These are phyloP conservation scores for Pollenia labialis DNA, from an alignment of 2,888 invertebrate genomes.

Conservation along the genomic window DNA sequence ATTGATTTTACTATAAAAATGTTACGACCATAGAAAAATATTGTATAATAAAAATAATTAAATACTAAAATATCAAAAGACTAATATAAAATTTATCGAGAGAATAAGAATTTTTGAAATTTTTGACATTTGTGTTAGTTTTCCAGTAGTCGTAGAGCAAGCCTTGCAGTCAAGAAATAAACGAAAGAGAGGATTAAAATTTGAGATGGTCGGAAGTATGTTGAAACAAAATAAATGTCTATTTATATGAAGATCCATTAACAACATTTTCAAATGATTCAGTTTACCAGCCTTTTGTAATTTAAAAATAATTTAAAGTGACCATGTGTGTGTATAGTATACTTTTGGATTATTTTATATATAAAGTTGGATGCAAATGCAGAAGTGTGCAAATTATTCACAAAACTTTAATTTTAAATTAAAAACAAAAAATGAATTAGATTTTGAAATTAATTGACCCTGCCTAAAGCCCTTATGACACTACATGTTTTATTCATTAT, in stretches of 20 bases:
- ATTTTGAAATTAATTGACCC: too few relatives aligned
- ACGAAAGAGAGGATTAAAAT: neutral
- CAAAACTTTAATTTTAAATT: neutral
- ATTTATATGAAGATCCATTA: constrained; percentile 42
- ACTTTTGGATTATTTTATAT: constrained; percentile 19
- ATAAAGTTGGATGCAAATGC: neutral
- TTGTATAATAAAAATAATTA: constrained; percentile 42
- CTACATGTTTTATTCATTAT: too few relatives aligned
- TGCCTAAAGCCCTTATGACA: too few relatives aligned
- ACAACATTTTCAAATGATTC: constrained; percentile 56
- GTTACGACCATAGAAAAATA: neutral
- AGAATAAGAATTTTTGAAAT: constrained; percentile 41
- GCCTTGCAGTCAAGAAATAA: constrained; percentile 14
- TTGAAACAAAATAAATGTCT: constrained; percentile 37
- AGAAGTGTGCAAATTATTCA: constrained; percentile 14
- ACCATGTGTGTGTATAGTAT: neutral
- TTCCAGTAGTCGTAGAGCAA: neutral
- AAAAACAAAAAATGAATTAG: too few relatives aligned
- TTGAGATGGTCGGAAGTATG: neutral
- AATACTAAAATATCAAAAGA: constrained; percentile 57
- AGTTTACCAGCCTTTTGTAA: constrained; percentile 40
- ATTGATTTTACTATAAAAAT: constrained; percentile 42
- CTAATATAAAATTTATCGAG: constrained; percentile 47
- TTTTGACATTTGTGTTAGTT: constrained; percentile 55
- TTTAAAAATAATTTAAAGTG: neutral